Evolutionary conservation across 2,113 vertebrate genomes (phyloP), one percentile per base, ranked within the genome.

Genomic region (Chaenocephalus aceratus): DNA sequence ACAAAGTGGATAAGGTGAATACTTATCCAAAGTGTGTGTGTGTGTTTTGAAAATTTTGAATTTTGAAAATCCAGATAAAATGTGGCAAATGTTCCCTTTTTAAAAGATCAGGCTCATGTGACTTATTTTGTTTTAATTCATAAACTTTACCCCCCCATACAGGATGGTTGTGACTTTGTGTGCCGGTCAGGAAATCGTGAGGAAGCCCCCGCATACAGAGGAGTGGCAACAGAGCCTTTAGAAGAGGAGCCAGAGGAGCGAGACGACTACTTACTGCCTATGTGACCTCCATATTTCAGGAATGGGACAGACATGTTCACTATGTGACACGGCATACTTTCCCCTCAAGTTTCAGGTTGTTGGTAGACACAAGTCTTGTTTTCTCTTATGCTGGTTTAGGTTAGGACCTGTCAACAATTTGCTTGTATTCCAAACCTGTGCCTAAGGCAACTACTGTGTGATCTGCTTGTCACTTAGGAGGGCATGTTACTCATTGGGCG

Each of bases 111-210:
- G 3, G 5, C 2, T 49, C 1, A 5, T 26, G 45, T 60, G 44
- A 5, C n/a, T 23, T 34, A 8, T 16, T 34, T n/a, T 13, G 13
- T 10, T 10, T 60, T n/a, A 11, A 61, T 36, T 54, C 2, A 56
- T 57, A 10, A 53, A 77, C 23, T 5, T 44, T 48, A 16, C n/a
- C 26, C 10, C 1, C 2, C 26, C 23, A 62, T 48, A 1, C 85
- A 99, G 98, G 98, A 99, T 26, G 98, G 98, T 53, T 99, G 98
- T 84, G 97, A 99, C 93, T 97, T 99, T 72, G 96, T 99, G 53
- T 99, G 97, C 81, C 96, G 98, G 2, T 97, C 97, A 1, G 94
- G 66, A 91, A 93, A 74, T 68, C 96, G 95, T 6, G 95, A 92
- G 0, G 93, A 91, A 0, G 95, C 96, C 5, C 95, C 97, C 0